These are phyloP conservation scores for Pseudotriccus pelzelni DNA, from an alignment of 2,797 vertebrate species.

Conservation along the genomic window DNA sequence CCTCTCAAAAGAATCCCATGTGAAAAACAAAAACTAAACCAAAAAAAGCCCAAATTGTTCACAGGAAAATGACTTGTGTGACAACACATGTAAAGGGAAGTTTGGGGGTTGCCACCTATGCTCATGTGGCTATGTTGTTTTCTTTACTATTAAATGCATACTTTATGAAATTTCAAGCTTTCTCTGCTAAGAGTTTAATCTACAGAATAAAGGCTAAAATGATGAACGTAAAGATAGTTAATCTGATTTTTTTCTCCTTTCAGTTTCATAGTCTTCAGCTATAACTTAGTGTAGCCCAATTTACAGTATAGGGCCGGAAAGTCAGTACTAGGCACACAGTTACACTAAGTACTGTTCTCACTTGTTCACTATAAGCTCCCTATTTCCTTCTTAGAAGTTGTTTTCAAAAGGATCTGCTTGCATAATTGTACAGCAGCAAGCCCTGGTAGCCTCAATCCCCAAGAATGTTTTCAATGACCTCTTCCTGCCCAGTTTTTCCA, in stretches of 20 bases:
- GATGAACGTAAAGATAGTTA: background rate
- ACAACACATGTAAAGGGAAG: background rate
- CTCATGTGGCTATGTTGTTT: background rate
- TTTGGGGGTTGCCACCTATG: background rate
- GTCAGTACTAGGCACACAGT: background rate
- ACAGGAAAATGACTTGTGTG: background rate
- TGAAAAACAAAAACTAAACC: background rate
- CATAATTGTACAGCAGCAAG: slow-evolving; percentile 53
- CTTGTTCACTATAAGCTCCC: slow-evolving; percentile 33
- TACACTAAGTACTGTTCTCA: slow-evolving; percentile 35
- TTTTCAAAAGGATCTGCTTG: slow-evolving; percentile 65
- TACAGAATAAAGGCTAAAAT: background rate
- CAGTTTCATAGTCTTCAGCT: background rate
- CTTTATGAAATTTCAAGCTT: background rate
- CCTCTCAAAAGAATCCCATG: background rate
- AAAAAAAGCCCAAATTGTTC: background rate
- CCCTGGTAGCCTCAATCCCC: slow-evolving; percentile 36
- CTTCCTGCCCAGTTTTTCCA: slow-evolving; percentile 58
- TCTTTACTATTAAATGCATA: background rate
- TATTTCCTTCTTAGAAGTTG: slow-evolving; percentile 59
- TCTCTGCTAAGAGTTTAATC: background rate
- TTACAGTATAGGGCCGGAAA: background rate
- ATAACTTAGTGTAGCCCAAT: background rate
- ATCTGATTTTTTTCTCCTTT: background rate
- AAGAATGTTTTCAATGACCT: slow-evolving; percentile 55